Base-by-base conservation (phyloP, 1,140 invertebrate genomes). In the Zaprionus capensis region DNA sequence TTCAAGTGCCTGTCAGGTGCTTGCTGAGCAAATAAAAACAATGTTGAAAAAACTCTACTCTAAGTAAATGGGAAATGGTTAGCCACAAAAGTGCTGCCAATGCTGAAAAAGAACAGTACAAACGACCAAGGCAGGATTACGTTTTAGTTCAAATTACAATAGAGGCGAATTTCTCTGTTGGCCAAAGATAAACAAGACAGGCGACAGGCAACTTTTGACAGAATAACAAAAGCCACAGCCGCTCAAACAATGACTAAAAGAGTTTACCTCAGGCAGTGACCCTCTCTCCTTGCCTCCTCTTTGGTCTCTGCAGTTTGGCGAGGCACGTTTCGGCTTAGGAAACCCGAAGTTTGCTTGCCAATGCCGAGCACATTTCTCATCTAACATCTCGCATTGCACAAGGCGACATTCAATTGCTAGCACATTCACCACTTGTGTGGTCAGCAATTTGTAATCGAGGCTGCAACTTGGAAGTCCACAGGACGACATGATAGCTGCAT, bases 361-460 rank as follows among this genome's bases (percentile, higher is more conserved):
- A 76, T 71, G 68, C 26, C 31, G 15, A 63, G 41, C 68, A 79
- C 76, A 76, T 46, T 34, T 55, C 49, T 44, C 36, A 71, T 41
- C 22, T n/a, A 34, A 34, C 31, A 34, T 34, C 9, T 34, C 31
- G 31, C 31, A 34, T 34, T 34, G 31, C n/a, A 28, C 12, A 55
- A 22, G 38, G 66, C 17, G 55, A 49, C 68, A 56, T 71, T 67
- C 49, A 72, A 85, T 73, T 81, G 76, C 53, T 15, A 46, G 49
- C 64, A 55, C 65, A 65, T 69, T 63, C 11, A 24, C n/a, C 14
- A 51, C 66, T 26, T 63, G 24, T 51, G 38, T 64, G 82, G 78
- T 85, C 82, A 79, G 82, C 82, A 81, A 63, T 78, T 78, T 71
- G 34, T 64, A 79, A 80, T 71, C 58, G 56, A 83, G 55, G n/a